Evolutionary conservation across 2,113 vertebrate species (phyloP).

Genomic region (Hippocampus barbouri): DNA sequence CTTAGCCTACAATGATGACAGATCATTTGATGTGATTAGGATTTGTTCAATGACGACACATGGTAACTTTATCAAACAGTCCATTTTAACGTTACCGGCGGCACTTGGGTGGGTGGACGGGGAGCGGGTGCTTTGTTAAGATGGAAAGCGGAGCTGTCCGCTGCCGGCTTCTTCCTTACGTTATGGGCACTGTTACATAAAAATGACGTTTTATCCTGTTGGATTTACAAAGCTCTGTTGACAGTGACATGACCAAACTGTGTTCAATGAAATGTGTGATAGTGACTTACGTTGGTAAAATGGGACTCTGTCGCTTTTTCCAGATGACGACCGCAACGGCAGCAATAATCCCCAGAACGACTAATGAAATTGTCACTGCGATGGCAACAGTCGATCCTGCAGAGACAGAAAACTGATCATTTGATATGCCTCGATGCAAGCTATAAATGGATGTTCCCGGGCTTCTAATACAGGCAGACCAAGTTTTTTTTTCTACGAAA

Average conservation of each 20-base stretch:
- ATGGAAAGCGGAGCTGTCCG: background rate
- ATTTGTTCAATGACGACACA: background rate
- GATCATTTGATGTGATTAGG: background rate
- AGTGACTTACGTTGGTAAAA: conserved; percentile 36
- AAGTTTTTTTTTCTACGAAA: background rate
- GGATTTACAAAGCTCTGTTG: background rate
- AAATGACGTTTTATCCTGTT: background rate
- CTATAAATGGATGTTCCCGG: background rate
- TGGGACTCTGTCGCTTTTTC: conserved; percentile 45
- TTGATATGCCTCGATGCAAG: background rate
- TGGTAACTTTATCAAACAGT: too few species aligned
- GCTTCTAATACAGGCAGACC: background rate
- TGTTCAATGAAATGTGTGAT: background rate
- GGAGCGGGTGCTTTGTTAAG: background rate
- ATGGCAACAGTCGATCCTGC: conserved; percentile 48
- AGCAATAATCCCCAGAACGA: conserved; percentile 42
- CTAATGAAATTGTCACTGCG: conserved; percentile 18
- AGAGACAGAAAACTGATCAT: background rate
- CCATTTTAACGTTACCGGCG: conserved; percentile 23
- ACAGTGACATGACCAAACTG: background rate
- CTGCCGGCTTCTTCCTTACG: conserved; percentile 25
- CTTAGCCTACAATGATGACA: conserved; percentile 11
- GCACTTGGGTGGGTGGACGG: background rate
- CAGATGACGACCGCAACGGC: conserved; percentile 28
- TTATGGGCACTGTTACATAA: conserved; percentile 25